Evolutionary conservation across 2,888 invertebrate genomes (phyloP), one percentile per base, ranked within the genome.

Genomic region (Dryobotodes eremita): DNA sequence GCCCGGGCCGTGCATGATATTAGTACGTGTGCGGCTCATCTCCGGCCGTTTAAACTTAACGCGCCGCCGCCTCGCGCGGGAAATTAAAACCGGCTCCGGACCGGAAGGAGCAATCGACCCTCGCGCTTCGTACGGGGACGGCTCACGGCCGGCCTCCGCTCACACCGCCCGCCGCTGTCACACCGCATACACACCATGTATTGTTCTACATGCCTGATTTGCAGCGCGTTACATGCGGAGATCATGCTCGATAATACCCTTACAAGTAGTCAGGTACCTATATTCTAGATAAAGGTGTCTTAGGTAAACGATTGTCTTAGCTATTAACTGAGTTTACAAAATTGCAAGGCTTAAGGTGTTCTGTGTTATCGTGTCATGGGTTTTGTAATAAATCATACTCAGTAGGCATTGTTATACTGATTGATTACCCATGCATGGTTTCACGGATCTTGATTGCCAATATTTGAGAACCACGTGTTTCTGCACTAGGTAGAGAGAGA

Each of bases 1-100:
- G 97, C 97, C 97, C 97, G 97, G 97, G 97, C 94, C 95, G 94
- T 96, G 96, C 96, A 96, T 96, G 95, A 96, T 95, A 96, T 96
- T 96, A 96, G 96, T 96, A 94, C 95, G 95, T 95, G 94, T 93
- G 94, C 92, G 94, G 93, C 96, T 97, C 97, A 97, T 97, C 96
- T 96, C 96, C 96, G 95, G 95, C 91, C 95, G 95, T 95, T 97
- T 95, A 95, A 95, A 95, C 94, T 95, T 95, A 96, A 95, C 95
- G 94, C 95, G 93, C 92, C 91, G 88, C 91, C 91, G 91, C 93
- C 92, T 90, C 92, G 94, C 93, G 94, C 94, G 95, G 95, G 96
- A 96, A 96, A 96, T 96, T 96, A 96, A 96, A 96, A 96, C 95
- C 94, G 94, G 95, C 93, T 94, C 92, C 94, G 95, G 95, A 94